These are phyloP conservation scores for Apotomis capreana DNA, from an alignment of 2,888 invertebrate species.

Conservation along the genomic window DNA sequence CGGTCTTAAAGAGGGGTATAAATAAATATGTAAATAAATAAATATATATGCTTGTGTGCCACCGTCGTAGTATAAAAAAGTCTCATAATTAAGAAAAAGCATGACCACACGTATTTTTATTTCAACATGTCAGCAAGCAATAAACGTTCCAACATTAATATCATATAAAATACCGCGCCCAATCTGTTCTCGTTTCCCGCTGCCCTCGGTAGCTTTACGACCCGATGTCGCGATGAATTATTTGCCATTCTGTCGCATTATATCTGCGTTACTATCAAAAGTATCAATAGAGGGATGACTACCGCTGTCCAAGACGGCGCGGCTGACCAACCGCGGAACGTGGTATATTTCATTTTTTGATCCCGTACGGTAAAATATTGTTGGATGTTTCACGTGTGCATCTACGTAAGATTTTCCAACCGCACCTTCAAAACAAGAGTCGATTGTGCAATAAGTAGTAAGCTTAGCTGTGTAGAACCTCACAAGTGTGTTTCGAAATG, in stretches of 20 bases:
- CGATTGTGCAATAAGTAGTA: no score
- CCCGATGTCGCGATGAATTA: constrained; percentile 24
- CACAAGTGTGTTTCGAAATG: no score
- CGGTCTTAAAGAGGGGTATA: no score
- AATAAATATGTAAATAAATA: no score
- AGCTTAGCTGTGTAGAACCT: no score
- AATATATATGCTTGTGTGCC: no score
- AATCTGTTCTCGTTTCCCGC: constrained; percentile 4
- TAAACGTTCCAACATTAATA: not conserved
- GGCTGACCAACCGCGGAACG: not conserved
- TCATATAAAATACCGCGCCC: not conserved
- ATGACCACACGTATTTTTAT: not conserved
- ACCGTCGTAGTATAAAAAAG: no score
- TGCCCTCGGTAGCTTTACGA: constrained; percentile 4
- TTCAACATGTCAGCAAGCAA: not conserved
- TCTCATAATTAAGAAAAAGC: no score
- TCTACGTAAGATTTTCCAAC: no score
- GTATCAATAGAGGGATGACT: constrained; percentile 20
- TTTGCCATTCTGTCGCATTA: constrained; percentile 19
- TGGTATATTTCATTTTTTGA: constrained; percentile 2
- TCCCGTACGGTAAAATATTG: no score
- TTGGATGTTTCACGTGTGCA: no score
- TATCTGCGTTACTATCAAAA: constrained; percentile 27
- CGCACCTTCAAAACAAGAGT: no score
- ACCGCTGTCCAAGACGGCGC: not conserved